Evolutionary conservation across 2,113 vertebrate genomes (phyloP), one percentile per base, ranked within the genome.

Genomic region (Oceanodroma tethys): DNA sequence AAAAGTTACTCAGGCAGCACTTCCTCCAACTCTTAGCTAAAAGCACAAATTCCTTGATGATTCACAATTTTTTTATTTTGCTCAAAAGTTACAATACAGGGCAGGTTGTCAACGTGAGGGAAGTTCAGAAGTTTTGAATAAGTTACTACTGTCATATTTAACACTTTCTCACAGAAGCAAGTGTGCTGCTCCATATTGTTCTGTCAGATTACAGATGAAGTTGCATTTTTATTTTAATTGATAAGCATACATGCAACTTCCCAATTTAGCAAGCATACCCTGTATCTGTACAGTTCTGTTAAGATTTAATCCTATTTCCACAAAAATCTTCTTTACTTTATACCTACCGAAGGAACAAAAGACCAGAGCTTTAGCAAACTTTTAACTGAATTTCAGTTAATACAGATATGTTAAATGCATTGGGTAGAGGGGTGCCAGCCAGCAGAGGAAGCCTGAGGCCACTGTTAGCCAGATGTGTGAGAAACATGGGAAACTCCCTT

Each of bases 401-500:
- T 30, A 59, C 11, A 89, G 60, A 40, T 81, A 78, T 1, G 16
- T 43, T 92, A 88, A 87, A 71, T 29, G 16, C 1, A 2, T 36
- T 45, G 56, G 27, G 58, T 82, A 94, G 70, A 80, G 36, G 10
- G 74, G 87, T 85, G 81, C 74, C 93, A 96, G 58, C 78, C 70
- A 74, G 52, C 4, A 75, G 27, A 91, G 71, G 66, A 91, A 91
- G 92, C 95, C 95, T 19, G 81, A 88, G 91, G 95, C 91, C 78
- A 67, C 91, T 52, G 73, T 65, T 95, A 93, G 73, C 78, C 95
- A 85, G 60, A 79, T 94, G 48, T 7, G 11, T 45, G 79, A 94
- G 81, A 82, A 95, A 85, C 66, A 71, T 1, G 21, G 92, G 87
- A 87, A 97, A 94, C 70, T 91, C 95, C 96, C 95, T 96, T 95